Base-by-base conservation (phyloP, 35 echinoderm and acorn worm species). In the Ophiothrix spiculata region DNA sequence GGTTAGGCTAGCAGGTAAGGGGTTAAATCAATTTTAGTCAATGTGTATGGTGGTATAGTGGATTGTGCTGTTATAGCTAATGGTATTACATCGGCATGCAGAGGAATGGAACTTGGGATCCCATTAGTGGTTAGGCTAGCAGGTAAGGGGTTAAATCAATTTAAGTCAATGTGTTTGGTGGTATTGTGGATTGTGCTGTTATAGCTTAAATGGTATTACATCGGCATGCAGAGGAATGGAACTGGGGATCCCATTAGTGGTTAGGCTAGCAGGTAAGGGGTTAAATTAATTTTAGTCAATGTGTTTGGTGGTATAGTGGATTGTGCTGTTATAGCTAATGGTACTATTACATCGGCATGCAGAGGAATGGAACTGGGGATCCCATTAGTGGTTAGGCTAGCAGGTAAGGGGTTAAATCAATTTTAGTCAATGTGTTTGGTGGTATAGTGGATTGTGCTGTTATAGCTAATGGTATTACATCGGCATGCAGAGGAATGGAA, bases 81-180 rank as follows among this genome's bases (percentile, higher is more conserved):
- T 83, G 96, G 96, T 32, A 94, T 99, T 36, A 99, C 92, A 1
- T 85, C 96, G 21, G 96, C 96, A 15, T 94, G 92, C 42, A 82
- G 83, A 56, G 88, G 86, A 56, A 99, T 99, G 89, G 96, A 99
- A 35, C 89, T 99, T 25, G 82, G 87, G 32, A 76, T 99, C 34
- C 96, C 96, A 14, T 77, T 99, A 32, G 92, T 99, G 16, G 96
- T 99, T 36, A 88, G 96, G 85, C 84, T 99, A 99, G 96, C 91
- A 79, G 96, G 95, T n/a, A n/a, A n/a, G n/a, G n/a, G 96, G 96
- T 99, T 14, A 91, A 99, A 87, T 86, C 96, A 41, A 99, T 99
- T 40, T 46, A 94, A 39, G 96, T 99, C 1, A 99, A 99, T 87
- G 87, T 98, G 39, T 99, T 99, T 90, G 96, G 96, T 80, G 96